Evolutionary conservation across 2,888 invertebrate species (phyloP).

Genomic region (Neoascia interrupta): DNA sequence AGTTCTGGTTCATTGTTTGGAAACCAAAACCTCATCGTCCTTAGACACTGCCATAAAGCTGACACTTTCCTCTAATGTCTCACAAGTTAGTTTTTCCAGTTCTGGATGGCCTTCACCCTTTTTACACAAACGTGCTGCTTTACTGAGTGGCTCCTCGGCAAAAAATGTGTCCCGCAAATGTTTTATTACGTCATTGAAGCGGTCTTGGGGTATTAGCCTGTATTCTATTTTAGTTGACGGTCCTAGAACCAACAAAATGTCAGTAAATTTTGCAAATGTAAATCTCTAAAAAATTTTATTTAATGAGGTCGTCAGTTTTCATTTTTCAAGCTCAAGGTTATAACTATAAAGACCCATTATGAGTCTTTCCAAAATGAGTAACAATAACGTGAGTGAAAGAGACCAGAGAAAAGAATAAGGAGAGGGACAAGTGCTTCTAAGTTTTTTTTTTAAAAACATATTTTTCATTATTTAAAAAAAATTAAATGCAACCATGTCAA

Average conservation of each 20-base stretch:
- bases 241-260: background rate
- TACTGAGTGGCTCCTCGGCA: conserved; percentile 91
- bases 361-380: too few species aligned
- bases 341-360: too few species aligned
- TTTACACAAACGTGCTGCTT: conserved; percentile 85
- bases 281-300: too few species aligned
- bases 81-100: conserved; percentile 86
- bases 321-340: too few species aligned
- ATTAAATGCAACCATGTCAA: too few species aligned
- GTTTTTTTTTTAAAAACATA: too few species aligned
- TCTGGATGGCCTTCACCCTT: conserved; percentile 86
- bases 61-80: conserved; percentile 87
- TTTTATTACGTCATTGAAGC: conserved; percentile 83
- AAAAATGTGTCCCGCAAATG: conserved; percentile 89
- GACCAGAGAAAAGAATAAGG: too few species aligned
- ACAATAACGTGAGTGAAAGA: too few species aligned
- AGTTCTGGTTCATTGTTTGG: background rate
- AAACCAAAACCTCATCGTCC: conserved; percentile 82
- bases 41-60: conserved; percentile 86
- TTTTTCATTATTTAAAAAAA: too few species aligned
- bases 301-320: too few species aligned
- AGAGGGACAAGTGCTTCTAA: too few species aligned
- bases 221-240: conserved; percentile 78
- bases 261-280: too few species aligned
- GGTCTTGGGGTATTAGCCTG: conserved; percentile 75